Base-by-base conservation (phyloP, 2,888 invertebrate genomes). In the Lasius platythorax region DNA sequence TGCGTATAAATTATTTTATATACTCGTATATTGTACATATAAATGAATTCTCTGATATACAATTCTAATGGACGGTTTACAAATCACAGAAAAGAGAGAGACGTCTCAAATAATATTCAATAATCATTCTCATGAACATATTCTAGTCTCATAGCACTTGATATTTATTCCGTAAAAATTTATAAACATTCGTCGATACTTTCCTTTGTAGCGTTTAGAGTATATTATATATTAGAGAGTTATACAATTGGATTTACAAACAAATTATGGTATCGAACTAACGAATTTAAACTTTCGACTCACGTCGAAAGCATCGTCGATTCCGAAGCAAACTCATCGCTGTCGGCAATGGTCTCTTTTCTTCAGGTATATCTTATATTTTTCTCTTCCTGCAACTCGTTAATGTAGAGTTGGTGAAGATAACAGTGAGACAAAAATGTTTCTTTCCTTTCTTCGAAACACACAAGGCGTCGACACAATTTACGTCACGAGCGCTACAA, bases 351-450 rank as follows among this genome's bases (percentile, higher is more conserved):
- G 88, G 68, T 82, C 73, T 88, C 88, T 85, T 91, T 91, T 89
- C 89, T 64, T 83, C 50, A 58, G 53, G 68, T 63, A 67, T 81
- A 85, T 82, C 46, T 67, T 61, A 78, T 73, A 70, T 83, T 76
- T 76, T 82, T 63, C 64, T 83, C 89, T 92, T 92, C 89, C 86
- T 91, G 87, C 92, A 87, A 91, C 90, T 91, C 88, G 85, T 86
- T 75, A 64, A 83, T 67, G 66, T 84, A 87, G 91, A 90, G 91
- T 87, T 89, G 90, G 85, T 88, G 88, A 91, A 90, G 90, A 82
- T 64, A 87, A 61, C 23, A 56, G n/a, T 50, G 37, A 37, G 12
- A 18, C 8, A 50, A 67, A 23, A 33, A 53, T 75, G 23, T 63
- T 58, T 46, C 4, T 58, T 87, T 40, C 23, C n/a, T 23, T 9